Evolutionary conservation across 2,888 invertebrate species (phyloP).

Genomic region (Ochropleura leucogaster): DNA sequence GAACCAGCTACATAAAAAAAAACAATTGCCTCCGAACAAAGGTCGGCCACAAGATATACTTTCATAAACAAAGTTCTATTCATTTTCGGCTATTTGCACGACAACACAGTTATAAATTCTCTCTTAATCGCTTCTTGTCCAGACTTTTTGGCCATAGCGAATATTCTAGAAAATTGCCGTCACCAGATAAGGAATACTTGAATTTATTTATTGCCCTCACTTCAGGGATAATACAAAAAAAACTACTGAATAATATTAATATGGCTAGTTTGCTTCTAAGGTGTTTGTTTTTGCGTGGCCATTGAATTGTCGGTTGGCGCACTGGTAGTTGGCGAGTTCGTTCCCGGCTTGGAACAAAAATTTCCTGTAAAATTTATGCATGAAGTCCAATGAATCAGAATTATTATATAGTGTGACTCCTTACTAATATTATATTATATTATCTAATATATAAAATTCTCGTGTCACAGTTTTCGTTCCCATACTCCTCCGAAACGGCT

Average conservation of each 20-base stretch:
- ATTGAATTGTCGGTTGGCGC: no score
- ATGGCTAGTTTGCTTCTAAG: neutral
- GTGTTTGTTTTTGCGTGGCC: no score
- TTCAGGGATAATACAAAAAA: slow-evolving; percentile 11
- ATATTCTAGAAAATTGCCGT: slow-evolving; percentile 34
- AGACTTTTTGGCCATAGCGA: slow-evolving; percentile 44
- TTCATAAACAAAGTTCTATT: slow-evolving; percentile 40
- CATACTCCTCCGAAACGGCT: no score
- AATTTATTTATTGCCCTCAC: slow-evolving; percentile 47
- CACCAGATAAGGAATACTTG: slow-evolving; percentile 41
- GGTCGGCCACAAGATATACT: neutral
- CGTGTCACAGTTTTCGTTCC: no score
- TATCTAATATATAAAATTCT: no score
- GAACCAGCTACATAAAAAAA: neutral
- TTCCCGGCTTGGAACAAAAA: no score
- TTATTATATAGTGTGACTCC: no score
- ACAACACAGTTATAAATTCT: slow-evolving; percentile 56
- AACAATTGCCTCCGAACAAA: slow-evolving; percentile 9
- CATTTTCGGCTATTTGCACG: slow-evolving; percentile 30
- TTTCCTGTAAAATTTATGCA: no score
- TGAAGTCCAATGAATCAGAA: no score
- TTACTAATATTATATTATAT: no score
- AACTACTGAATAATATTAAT: neutral
- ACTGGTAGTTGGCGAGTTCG: no score
- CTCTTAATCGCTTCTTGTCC: slow-evolving; percentile 49